Evolutionary conservation across 2,888 invertebrate genomes (phyloP), one percentile per base, ranked within the genome.

Genomic region (Fissipunctia ypsillon): DNA sequence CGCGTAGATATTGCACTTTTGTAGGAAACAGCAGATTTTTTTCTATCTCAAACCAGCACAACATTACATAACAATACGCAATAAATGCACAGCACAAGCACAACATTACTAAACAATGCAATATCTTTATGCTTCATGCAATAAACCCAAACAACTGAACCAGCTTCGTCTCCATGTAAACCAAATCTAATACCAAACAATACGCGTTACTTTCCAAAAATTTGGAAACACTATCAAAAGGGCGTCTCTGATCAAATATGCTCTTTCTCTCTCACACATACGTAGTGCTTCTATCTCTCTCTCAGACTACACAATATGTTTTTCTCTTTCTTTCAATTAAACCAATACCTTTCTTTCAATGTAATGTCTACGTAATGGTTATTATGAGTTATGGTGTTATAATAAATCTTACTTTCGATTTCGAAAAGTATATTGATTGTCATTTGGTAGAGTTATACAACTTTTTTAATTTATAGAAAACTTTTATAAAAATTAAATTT

Each of bases 171-270:
- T n/a, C 61, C 90, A 94, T 96, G 91, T 94, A 91, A 95, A 68
- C 94, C 91, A 22, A 45, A 79, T 86, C 83, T 87, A 86, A 91
- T 25, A 84, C 56, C 94, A 92, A 95, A 94, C 93, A 95, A 93
- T 93, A 91, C 91, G 87, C 93, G 88, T 88, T 89, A 90, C 95
- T 96, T 96, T 96, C 95, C 96, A 88, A 95, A 96, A 95, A 94
- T 96, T 95, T 95, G 96, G 96, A 96, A 96, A 96, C 95, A 95
- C 94, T 96, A 95, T 95, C 95, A 91, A 91, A 92, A 95, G 95
- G 95, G 95, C 94, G 94, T 88, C 92, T 87, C 89, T 91, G 85
- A 91, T 93, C 92, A 94, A 94, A 95, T 90, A 95, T 89, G 72
- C 59, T 71, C 88, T 70, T 56, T 95, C 95, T 82, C 92, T 83